Evolutionary conservation across 2,888 invertebrate species (phyloP).

Genomic region (Conops quadrifasciatus): DNA sequence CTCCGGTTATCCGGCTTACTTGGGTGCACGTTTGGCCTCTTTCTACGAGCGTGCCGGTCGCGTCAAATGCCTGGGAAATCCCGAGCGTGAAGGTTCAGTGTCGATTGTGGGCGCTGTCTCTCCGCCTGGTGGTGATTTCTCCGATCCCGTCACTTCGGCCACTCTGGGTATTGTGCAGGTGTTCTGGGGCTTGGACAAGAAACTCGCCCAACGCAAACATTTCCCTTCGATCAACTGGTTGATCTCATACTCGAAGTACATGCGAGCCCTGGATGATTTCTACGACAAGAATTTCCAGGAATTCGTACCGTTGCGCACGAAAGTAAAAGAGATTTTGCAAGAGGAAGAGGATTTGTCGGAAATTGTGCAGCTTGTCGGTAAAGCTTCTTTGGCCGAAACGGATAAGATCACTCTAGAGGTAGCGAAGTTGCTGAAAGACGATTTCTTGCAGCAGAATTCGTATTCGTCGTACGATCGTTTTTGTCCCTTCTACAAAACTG

Average conservation of each 20-base stretch:
- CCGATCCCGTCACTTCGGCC: constrained; percentile 99
- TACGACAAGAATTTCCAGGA: constrained; percentile 98
- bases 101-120: constrained; percentile 99
- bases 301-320: constrained; percentile 96
- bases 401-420: constrained; percentile 99
- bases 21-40: constrained; percentile 96
- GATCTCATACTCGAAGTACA: constrained; percentile 99
- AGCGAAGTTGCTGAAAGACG: constrained; percentile 97
- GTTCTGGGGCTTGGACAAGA: constrained; percentile 99
- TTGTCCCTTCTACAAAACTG: constrained; percentile 99
- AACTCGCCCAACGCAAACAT: constrained; percentile 98
- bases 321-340: constrained; percentile 93
- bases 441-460: constrained; percentile 99
- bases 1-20: constrained; percentile 98
- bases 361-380: constrained; percentile 99
- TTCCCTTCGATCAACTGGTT: constrained; percentile 99
- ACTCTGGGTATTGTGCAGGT: constrained; percentile 99
- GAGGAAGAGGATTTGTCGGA: constrained; percentile 99
- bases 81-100: constrained; percentile 97
- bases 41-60: constrained; percentile 99
- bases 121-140: constrained; percentile 99
- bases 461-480: constrained; percentile 94
- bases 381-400: constrained; percentile 97
- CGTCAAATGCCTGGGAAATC: constrained; percentile 96
- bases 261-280: constrained; percentile 97